phyloP scores from a whole-genome alignment of 2,113 vertebrate species.

The Mirounga angustirostris region DNA sequence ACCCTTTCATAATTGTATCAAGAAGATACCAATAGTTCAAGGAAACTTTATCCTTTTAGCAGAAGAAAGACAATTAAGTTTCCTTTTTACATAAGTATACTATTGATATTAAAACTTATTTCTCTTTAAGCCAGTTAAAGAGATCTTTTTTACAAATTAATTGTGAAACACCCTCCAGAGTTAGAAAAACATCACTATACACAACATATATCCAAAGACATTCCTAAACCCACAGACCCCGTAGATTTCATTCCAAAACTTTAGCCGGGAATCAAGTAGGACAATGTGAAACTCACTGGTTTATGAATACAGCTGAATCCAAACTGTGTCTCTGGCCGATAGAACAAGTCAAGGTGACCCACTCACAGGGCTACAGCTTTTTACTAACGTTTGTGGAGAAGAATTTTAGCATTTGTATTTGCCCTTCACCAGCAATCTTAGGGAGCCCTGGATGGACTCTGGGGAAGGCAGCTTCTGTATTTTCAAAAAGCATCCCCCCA shows the following conservation, averaged over 20 bases:
- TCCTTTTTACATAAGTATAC: not conserved
- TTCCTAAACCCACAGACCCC: not conserved
- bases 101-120: not conserved
- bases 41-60: not conserved
- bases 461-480: not conserved
- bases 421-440: not conserved
- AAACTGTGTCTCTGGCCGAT: not conserved
- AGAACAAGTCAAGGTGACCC: not conserved
- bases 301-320: not conserved
- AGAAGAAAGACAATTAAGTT: not conserved
- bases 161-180: not conserved
- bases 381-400: not conserved
- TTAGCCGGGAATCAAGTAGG: not conserved
- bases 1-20: not conserved
- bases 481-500: not conserved
- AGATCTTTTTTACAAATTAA: not conserved
- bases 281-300: not conserved
- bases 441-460: not conserved
- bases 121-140: not conserved
- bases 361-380: not conserved
- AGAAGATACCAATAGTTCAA: not conserved
- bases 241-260: not conserved
- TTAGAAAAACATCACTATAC: not conserved
- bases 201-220: not conserved
- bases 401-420: not conserved